Base-by-base conservation (phyloP, 2,113 vertebrate species). In the Gymnorhina tibicen region DNA sequence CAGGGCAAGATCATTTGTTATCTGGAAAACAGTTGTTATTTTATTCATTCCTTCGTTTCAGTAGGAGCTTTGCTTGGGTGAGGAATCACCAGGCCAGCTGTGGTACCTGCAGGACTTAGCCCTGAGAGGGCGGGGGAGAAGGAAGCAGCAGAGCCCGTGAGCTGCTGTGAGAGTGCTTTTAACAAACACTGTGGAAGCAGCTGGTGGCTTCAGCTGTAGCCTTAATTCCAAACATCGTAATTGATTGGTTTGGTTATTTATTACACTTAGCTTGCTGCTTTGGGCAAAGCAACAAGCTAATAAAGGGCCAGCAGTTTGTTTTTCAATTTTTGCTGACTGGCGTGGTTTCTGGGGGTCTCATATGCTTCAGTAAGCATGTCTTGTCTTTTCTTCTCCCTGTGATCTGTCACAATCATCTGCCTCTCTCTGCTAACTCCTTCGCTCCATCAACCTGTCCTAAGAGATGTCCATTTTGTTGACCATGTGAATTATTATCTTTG, bases 321-420 rank as follows among this genome's bases (percentile, higher is more conserved):
- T 96, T 96, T 91, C 93, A 73, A 49, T 76, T 94, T 98, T 97
- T 98, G 98, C 98, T 99, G 98, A 99, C 98, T 89, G 89, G 59
- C 91, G 80, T 96, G 91, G 96, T 98, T 98, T 96, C 85, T 92
- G 91, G 68, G 50, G 96, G 97, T 92, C 93, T 97, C 95, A 95
- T 98, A 97, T 98, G 98, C 98, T 97, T 98, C 94, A 97, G 97
- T 98, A 98, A 98, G 98, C 98, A 97, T 59, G 87, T 97, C 98
- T 97, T 98, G 96, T 97, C 98, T 98, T 98, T 98, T 89, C 98
- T 98, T 98, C 96, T 97, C 97, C 91, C 96, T 95, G 98, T 98
- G 97, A 99, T 99, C 98, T 98, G 98, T 99, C 98, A 99, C 98
- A 97, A 97, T 98, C 97, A 89, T 97, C 97, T 97, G 97, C 97